These are phyloP conservation scores for Smittia sp. DNA, from an alignment of 2,888 invertebrate genomes.

Conservation along the genomic window DNA sequence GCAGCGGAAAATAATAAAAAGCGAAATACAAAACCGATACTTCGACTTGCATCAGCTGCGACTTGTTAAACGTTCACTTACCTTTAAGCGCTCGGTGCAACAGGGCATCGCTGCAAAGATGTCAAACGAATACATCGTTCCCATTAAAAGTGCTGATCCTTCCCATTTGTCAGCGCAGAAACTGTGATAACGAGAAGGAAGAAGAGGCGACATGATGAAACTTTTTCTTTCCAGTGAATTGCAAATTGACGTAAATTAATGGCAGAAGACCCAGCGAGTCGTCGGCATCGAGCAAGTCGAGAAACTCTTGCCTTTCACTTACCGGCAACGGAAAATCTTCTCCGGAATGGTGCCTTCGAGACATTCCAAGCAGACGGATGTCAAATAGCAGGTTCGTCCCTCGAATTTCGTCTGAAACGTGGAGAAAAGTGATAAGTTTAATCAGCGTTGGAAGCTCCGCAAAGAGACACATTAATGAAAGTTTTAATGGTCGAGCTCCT, in stretches of 20 bases:
- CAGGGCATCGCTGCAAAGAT: slow-evolving; percentile 97
- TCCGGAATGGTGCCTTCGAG: slow-evolving; percentile 78
- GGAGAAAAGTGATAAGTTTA: background rate
- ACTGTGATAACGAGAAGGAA: slow-evolving; percentile 45
- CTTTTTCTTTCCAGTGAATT: no score
- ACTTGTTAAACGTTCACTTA: slow-evolving; percentile 51
- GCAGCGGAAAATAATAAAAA: background rate
- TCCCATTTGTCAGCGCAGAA: slow-evolving; percentile 87
- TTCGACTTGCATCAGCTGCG: background rate
- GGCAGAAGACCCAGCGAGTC: slow-evolving; percentile 13
- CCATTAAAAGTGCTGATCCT: slow-evolving; percentile 88
- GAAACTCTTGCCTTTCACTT: slow-evolving; percentile 42
- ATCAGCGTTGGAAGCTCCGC: background rate
- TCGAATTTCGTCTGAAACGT: slow-evolving; percentile 79
- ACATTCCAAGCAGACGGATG: slow-evolving; percentile 93
- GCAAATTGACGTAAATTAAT: background rate
- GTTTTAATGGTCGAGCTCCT: no score
- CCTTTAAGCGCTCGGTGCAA: slow-evolving; percentile 88
- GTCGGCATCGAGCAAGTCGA: background rate
- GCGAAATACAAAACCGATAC: background rate
- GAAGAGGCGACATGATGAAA: slow-evolving; percentile 3
- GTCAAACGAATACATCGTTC: slow-evolving; percentile 98
- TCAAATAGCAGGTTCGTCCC: slow-evolving; percentile 83
- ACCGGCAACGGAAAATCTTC: slow-evolving; percentile 73
- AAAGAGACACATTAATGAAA: no score